Evolutionary conservation across 1,140 invertebrate species (phyloP).

Genomic region (Drosophila kohkoa): DNA sequence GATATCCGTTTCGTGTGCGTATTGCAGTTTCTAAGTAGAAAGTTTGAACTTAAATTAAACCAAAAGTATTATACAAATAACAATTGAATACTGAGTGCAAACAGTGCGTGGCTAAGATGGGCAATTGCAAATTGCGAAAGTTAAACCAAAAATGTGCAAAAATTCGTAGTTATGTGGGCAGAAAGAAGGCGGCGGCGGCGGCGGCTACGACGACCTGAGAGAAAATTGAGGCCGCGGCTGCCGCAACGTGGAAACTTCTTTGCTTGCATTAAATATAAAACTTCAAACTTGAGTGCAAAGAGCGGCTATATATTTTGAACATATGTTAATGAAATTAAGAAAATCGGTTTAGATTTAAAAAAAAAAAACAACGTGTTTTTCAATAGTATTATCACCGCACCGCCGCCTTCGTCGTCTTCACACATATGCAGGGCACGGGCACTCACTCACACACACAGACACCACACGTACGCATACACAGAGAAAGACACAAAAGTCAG

Average conservation of each 20-base stretch:
- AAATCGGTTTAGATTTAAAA: constrained; percentile 41
- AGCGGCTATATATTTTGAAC: constrained; percentile 22
- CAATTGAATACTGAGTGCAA: constrained; percentile 26
- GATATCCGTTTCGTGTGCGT: constrained; percentile 72
- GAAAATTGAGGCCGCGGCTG: constrained; percentile 72
- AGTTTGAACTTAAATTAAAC: constrained; percentile 49
- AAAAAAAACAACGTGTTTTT: constrained; percentile 76
- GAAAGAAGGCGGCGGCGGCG: constrained; percentile 45
- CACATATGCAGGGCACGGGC: constrained; percentile 52
- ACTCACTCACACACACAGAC: constrained; percentile 35
- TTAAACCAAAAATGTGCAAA: constrained; percentile 65
- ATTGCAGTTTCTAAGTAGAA: constrained; percentile 63
- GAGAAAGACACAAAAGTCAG: constrained; percentile 44
- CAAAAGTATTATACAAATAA: constrained; percentile 22
- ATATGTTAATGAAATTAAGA: constrained; percentile 26
- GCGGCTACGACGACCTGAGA: constrained; percentile 46
- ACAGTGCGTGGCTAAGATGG: constrained; percentile 34
- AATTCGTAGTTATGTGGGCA: constrained; percentile 60
- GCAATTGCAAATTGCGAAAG: constrained; percentile 52
- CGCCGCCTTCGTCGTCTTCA: constrained; percentile 21
- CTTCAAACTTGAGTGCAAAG: constrained; percentile 24
- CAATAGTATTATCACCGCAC: constrained; percentile 61
- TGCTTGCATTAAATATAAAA: constrained; percentile 38
- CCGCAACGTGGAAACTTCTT: constrained; percentile 67
- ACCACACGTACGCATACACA: constrained; percentile 23